Percentiles rank a stretch among this genome's conserved stretches.
These are phyloP conservation scores for Andrena minutula DNA, from an alignment of 2,888 invertebrate species.

Conservation along the genomic window DNA sequence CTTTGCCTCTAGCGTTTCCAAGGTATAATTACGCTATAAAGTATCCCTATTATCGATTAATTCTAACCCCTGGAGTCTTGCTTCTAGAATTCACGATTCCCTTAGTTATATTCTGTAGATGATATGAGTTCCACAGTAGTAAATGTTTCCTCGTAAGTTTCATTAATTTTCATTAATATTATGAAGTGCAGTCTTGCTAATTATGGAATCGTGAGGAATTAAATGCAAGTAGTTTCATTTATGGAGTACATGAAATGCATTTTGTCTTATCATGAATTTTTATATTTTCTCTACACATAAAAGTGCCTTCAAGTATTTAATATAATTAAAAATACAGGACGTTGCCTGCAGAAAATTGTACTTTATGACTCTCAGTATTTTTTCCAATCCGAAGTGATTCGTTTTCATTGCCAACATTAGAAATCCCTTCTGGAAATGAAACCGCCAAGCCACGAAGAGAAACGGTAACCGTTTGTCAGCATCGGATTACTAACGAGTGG, in stretches of 20 bases:
- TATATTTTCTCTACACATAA: background rate
- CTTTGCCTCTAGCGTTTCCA: background rate
- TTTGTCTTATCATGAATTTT: too few species aligned
- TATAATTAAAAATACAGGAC: background rate
- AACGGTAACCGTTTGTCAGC: conserved; percentile 2
- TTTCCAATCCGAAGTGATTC: background rate
- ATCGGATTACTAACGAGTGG: conserved; percentile 6
- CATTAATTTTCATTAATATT: too few species aligned
- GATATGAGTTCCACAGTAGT: background rate
- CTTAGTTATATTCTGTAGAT: background rate
- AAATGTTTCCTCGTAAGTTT: too few species aligned
- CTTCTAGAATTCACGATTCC: background rate
- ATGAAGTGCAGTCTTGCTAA: too few species aligned
- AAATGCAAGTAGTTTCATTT: too few species aligned
- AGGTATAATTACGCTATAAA: background rate
- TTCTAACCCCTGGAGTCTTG: background rate
- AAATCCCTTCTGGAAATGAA: background rate
- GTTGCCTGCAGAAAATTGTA: too few species aligned
- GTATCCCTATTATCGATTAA: background rate
- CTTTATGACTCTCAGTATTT: background rate
- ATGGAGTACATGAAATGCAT: too few species aligned
- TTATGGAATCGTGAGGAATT: too few species aligned
- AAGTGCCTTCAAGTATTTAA: background rate
- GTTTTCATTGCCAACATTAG: background rate
- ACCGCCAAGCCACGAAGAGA: background rate